phyloP scores from a whole-genome alignment of 92 coral and sea anemone genomes.

The Parazoanthus swiftii region DNA sequence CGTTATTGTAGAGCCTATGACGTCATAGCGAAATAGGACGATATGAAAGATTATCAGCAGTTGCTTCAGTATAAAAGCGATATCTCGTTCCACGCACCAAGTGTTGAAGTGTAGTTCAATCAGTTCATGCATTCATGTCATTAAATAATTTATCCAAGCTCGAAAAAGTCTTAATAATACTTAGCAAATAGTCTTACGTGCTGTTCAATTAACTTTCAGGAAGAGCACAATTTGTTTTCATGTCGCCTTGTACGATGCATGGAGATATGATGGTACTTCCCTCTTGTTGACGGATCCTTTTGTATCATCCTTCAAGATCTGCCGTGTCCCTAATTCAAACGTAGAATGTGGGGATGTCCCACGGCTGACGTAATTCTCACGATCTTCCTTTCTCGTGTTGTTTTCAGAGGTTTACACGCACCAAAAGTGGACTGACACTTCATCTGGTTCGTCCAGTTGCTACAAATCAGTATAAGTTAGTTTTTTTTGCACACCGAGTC shows the following conservation, averaged over 20 bases:
- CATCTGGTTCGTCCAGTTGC: constrained; percentile 54
- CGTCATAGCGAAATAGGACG: too few relatives aligned
- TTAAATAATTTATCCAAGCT: neutral
- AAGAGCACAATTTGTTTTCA: neutral
- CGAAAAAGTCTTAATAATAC: neutral
- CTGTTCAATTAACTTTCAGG: neutral
- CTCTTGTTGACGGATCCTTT: neutral
- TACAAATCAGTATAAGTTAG: neutral
- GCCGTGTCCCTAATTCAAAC: neutral
- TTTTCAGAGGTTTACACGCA: neutral
- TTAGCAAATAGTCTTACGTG: too few relatives aligned
- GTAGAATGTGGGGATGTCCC: neutral
- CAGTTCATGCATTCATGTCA: too few relatives aligned
- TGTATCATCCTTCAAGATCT: neutral
- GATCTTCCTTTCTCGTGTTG: neutral
- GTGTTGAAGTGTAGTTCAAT: too few relatives aligned
- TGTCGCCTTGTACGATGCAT: too few relatives aligned
- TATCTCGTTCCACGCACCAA: too few relatives aligned
- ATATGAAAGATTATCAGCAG: too few relatives aligned
- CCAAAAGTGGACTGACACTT: constrained; percentile 56
- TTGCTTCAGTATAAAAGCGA: too few relatives aligned
- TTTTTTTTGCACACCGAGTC: neutral
- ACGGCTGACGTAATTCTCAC: neutral
- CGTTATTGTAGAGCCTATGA: too few relatives aligned
- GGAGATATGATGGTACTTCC: neutral